Evolutionary conservation across 2,797 vertebrate species (phyloP), one percentile per base, ranked within the genome.

Genomic region (Petrocephalus sullivani): DNA sequence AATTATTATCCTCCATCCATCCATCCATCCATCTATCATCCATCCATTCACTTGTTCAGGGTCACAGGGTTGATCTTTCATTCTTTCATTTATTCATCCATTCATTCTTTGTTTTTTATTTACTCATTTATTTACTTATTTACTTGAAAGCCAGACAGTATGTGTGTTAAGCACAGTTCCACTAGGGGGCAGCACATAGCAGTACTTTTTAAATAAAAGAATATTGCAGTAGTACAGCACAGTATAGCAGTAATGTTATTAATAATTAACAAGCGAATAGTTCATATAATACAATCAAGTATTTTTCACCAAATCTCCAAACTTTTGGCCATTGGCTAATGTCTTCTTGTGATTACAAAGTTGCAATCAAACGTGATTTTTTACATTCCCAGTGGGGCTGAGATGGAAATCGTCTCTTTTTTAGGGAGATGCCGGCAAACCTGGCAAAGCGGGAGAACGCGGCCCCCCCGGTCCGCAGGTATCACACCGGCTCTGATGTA

Each of bases 381-480:
- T 28, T 84, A 56, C 0, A 2, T 54, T 54, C 23, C n/a, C 53
- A 28, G 21, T 85, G 54, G 14, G 10, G 51, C 28, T 85, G 53
- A 85, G 28, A 85, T 85, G 53, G 56, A 85, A 7, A 1, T 16
- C 0, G 12, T 85, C 12, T 54, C 23, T 16, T 21, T 85, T 85
- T 56, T 23, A 99, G 98, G 98, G 98, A 6, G 98, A 99, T 92
- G 92, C 95, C 89, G 98, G 98, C 3, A 99, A 99, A 94, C 96
- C 97, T 49, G 98, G 98, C 4, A 99, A 99, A 92, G 3, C 97
- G 75, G 98, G 98, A 12, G 98, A 99, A 86, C 97, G 98, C 89
- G 98, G 98, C 93, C 93, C 95, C 61, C 94, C 98, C 14, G 98
- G 98, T 61, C 97, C 98, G 93, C 98, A 98, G 97, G 98, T 99